Evolutionary conservation across 2,113 vertebrate genomes (phyloP), one percentile per base, ranked within the genome.

Genomic region (Hymenochirus boettgeri): DNA sequence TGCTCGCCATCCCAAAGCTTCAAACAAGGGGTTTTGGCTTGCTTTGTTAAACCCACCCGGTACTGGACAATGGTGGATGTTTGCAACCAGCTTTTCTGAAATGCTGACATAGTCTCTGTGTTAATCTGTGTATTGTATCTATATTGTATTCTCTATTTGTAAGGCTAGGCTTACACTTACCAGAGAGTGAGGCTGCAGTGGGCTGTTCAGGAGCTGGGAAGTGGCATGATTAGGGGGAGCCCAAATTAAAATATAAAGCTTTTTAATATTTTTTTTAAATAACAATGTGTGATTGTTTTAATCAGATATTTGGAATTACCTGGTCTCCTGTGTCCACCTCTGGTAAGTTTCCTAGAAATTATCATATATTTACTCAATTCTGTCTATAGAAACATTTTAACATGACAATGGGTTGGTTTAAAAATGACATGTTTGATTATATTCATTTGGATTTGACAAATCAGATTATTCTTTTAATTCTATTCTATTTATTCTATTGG

Each of bases 201-300:
- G 55, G 46, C 39, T 42, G 52, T 52, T 25, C 56, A 67, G 47
- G 31, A 53, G 48, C 33, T 60, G 46, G n/a, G 35, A 35, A 53
- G 24, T 23, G 5, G 12, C 39, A 29, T 25, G n/a, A 39, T 24
- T 23, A 23, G 23, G 63, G 63, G n/a, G 22, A 66, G 17, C 13
- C 46, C 42, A 55, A 63, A 63, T 24, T 18, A 54, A 31, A 37
- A 24, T 22, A 33, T 42, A 42, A n/a, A n/a, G 8, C 1, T 35
- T 12, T 35, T 35, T 35, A 12, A 9, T 35, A 42, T n/a, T 42
- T 42, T 2, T 5, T n/a, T n/a, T 15, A 6, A n/a, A 42, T 5
- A n/a, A 83, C 80, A 80, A 90, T 89, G 89, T 89, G 86, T 69
- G 86, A 89, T 72, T 90, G 86, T 77, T 80, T 89, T 63, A 82